Percentiles rank a stretch among this genome's conserved stretches.
Conservation (phyloP, 2,888 invertebrate genomes). For the Drosophila antonietae region DNA sequence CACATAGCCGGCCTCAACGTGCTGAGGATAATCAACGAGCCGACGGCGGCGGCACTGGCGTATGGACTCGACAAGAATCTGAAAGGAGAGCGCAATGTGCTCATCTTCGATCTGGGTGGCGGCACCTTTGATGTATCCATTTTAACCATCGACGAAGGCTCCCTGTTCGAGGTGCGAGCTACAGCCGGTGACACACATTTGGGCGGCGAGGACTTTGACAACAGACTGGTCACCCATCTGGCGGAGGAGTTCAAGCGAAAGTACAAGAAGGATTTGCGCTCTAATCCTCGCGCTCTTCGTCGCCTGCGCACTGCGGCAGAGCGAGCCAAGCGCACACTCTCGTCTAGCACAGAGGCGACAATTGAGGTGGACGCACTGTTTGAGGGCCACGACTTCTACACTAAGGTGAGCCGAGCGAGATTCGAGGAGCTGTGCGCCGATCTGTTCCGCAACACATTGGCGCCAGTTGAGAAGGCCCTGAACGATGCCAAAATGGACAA, state of each 20-base stretch:
- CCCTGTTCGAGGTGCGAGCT: conserved; percentile 26
- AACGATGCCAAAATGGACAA: conserved; percentile 41
- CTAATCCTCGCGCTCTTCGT: conserved; percentile 24
- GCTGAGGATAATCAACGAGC: conserved; percentile 36
- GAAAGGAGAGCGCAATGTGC: conserved; percentile 37
- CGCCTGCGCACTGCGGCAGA: conserved; percentile 34
- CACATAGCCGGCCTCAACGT: conserved; percentile 36
- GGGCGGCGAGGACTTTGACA: conserved; percentile 35
- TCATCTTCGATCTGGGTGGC: conserved; percentile 27
- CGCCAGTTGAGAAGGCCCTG: conserved; percentile 38
- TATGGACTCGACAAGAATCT: conserved; percentile 39
- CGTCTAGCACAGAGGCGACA: conserved; percentile 38
- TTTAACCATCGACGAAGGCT: conserved; percentile 32
- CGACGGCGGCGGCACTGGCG: conserved; percentile 35
- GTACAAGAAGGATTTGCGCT: conserved; percentile 26
- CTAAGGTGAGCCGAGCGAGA: not conserved
- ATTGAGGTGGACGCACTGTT: conserved; percentile 38
- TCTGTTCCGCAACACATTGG: conserved; percentile 34
- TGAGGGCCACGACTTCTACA: conserved; percentile 38
- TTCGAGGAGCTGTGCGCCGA: no score
- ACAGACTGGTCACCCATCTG: conserved; percentile 36
- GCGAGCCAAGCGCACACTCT: conserved; percentile 39
- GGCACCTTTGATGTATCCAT: conserved; percentile 41
- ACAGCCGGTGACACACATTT: conserved; percentile 32
- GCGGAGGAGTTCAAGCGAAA: conserved; percentile 40